phyloP scores from a whole-genome alignment of 2,113 vertebrate genomes.

The Pelodiscus sinensis region DNA sequence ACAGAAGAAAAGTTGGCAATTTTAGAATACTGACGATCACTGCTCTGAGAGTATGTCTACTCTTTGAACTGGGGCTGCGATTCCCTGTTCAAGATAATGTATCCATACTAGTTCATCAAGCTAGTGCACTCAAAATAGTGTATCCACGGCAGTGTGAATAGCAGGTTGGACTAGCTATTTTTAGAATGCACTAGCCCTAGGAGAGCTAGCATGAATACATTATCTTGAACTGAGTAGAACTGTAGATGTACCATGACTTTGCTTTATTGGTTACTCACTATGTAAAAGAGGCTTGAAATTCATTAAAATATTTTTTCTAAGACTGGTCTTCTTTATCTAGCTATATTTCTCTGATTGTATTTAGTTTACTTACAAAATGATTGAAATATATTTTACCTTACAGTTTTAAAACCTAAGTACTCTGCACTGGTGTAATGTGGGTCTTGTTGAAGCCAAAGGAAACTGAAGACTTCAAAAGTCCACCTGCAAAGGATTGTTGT shows the following conservation, averaged over 20 bases:
- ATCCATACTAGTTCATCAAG: background rate
- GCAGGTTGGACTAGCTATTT: background rate
- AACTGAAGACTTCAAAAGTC: background rate
- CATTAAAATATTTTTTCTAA: background rate
- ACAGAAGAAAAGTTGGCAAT: background rate
- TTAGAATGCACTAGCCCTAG: background rate
- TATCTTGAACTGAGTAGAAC: background rate
- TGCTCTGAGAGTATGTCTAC: background rate
- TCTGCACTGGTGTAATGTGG: background rate
- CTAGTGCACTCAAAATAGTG: background rate
- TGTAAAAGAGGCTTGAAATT: background rate
- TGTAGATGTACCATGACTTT: background rate
- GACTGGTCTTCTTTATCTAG: background rate
- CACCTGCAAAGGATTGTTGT: background rate
- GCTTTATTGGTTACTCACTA: background rate
- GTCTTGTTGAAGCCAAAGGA: background rate
- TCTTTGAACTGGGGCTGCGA: background rate
- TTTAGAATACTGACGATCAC: background rate
- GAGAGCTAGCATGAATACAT: background rate
- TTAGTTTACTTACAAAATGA: background rate
- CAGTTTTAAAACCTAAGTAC: background rate
- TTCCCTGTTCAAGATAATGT: background rate
- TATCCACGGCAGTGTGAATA: background rate
- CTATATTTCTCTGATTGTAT: background rate
- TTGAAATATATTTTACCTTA: background rate